Base-by-base conservation (phyloP, 2,888 invertebrate species). In the Branchinecta sandiegonensis region DNA sequence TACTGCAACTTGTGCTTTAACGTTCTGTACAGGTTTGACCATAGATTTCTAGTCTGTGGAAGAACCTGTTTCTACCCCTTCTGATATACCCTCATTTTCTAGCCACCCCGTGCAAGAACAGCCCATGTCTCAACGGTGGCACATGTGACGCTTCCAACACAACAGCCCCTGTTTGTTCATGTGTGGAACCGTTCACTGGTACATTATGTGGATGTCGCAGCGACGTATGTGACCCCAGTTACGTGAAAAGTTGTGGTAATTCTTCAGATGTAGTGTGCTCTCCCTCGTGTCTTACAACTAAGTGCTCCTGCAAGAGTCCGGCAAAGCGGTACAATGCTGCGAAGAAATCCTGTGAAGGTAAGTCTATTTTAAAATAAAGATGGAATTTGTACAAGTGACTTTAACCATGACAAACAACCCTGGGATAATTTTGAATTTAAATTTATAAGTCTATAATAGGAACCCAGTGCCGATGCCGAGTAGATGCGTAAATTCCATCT, bases 61-160 rank as follows among this genome's bases (percentile, higher is more conserved):
- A 37, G 37, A 37, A 37, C 37, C 6, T 2, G 0, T 6, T 4
- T 37, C 37, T 37, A 1, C 6, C 37, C 6, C 37, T 37, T 37
- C 37, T 37, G 37, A 37, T 37, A 37, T 5, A 6, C 37, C 2
- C 37, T 37, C 37, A 5, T 37, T 37, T 56, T 56, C 23, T 23
- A 56, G 63, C 63, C n/a, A 56, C 63, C 3, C 63, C 63, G n/a
- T 56, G 63, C 63, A 56, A 56, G 23, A 56, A 56, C 10, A 56
- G 8, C 63, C 63, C 63, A 10, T 56, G 63, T 56, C 63, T 56
- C 23, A 56, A 56, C 63, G 23, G 23, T 23, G 63, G 63, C 2
- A 56, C 63, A 8, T 56, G 63, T 23, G 9, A 23, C 2, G n/a
- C 63, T 17, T 17, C n/a, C 9, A 56, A 23, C 63, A 56, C 63